Evolutionary conservation across 2,113 vertebrate species (phyloP).

Genomic region (Talpa occidentalis): DNA sequence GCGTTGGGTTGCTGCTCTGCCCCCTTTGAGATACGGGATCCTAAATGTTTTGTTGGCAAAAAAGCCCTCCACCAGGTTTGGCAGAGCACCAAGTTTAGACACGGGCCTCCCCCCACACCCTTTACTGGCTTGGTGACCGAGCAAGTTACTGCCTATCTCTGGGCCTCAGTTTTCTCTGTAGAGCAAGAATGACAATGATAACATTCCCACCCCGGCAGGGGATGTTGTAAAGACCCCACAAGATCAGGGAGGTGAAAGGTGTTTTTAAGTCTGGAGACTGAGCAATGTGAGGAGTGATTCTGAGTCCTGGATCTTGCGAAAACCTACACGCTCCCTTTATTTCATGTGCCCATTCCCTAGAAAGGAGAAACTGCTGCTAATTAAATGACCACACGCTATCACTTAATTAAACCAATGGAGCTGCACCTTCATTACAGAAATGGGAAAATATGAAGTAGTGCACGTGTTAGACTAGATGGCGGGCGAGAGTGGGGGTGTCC

Average conservation of each 20-base stretch:
- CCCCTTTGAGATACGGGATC: background rate
- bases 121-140: conserved; percentile 52
- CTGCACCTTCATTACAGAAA: background rate
- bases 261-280: background rate
- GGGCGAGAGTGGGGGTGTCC: background rate
- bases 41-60: background rate
- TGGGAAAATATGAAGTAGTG: conserved; percentile 24
- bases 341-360: background rate
- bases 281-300: background rate
- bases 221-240: background rate
- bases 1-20: background rate
- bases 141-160: background rate
- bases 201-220: background rate
- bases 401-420: conserved; percentile 27
- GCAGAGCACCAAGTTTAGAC: conserved; percentile 34
- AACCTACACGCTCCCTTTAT: background rate
- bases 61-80: background rate
- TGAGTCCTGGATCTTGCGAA: background rate
- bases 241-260: background rate
- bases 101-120: background rate
- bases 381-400: background rate
- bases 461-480: conserved; percentile 12
- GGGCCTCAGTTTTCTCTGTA: conserved; percentile 53
- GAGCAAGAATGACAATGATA: background rate
- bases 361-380: conserved; percentile 21